phyloP scores from a whole-genome alignment of 2,888 invertebrate genomes.

The Athetis lepigone region DNA sequence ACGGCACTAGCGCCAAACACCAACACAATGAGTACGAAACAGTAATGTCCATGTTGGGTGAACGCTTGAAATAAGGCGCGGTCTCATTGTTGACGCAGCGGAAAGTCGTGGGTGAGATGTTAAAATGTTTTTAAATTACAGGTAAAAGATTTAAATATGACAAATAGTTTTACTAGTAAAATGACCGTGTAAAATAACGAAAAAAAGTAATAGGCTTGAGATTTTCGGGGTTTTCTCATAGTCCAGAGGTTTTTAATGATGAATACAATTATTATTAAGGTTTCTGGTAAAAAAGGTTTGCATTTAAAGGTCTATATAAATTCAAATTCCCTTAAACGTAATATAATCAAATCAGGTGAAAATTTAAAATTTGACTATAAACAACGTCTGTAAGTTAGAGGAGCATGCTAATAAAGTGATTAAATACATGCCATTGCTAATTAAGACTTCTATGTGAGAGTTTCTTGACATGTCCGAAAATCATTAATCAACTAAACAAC shows the following conservation, averaged over 20 bases:
- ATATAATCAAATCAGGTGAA: no score
- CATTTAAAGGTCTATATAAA: no score
- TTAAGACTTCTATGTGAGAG: not conserved
- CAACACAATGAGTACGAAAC: conserved; percentile 61
- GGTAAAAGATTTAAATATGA: not conserved
- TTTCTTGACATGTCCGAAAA: not conserved
- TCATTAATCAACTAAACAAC: not conserved
- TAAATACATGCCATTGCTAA: not conserved
- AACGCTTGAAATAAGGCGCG: conserved; percentile 24
- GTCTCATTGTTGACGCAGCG: conserved; percentile 3
- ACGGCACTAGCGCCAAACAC: conserved; percentile 65
- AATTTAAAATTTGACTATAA: no score
- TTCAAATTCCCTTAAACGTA: no score
- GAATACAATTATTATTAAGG: no score
- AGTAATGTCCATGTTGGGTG: conserved; percentile 60
- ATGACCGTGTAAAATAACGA: no score
- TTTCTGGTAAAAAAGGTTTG: no score
- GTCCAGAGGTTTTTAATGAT: no score
- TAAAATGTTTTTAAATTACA: not conserved
- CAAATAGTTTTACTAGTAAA: not conserved
- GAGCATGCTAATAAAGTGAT: not conserved
- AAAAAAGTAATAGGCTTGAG: no score
- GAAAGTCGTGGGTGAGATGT: not conserved
- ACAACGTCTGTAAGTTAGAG: no score
- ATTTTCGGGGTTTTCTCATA: no score